Conservation (phyloP, 2,113 vertebrate species). For the Paraplagusia blochii region DNA sequence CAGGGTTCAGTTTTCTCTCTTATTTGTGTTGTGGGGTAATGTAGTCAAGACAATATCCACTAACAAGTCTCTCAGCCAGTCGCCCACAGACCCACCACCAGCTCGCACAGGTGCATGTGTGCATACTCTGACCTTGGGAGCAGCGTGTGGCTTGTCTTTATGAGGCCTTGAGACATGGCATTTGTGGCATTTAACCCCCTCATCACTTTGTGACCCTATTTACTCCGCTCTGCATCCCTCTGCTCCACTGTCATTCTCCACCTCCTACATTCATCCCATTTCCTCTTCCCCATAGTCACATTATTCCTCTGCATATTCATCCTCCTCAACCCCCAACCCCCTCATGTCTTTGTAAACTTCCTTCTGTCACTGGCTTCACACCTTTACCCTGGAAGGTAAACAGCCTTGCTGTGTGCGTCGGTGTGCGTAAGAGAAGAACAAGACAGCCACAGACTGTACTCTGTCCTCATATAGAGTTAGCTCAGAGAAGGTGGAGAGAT, state of each 20-base stretch:
- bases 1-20: too few relatives aligned
- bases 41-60: constrained; percentile 42
- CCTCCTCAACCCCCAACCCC: constrained; percentile 37
- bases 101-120: constrained; percentile 66
- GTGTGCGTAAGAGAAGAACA: constrained; percentile 14
- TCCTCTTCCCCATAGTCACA: constrained; percentile 29
- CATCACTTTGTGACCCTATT: constrained; percentile 61
- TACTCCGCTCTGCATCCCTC: constrained; percentile 30
- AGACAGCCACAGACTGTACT: constrained; percentile 48
- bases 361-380: constrained; percentile 63
- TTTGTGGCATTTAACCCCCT: constrained; percentile 73
- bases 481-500: constrained; percentile 40
- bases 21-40: constrained; percentile 23
- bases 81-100: constrained; percentile 27
- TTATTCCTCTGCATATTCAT: constrained; percentile 63
- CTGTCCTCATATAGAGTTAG: constrained; percentile 34
- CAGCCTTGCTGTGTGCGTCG: constrained; percentile 35
- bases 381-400: constrained; percentile 70
- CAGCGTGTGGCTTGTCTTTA: constrained; percentile 68
- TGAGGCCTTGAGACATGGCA: constrained; percentile 72
- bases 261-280: constrained; percentile 29
- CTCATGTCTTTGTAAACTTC: constrained; percentile 56
- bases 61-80: constrained; percentile 27
- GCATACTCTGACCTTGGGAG: constrained; percentile 71
- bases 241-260: constrained; percentile 57